Conservation (phyloP, 2,113 vertebrate species). For the Microcebus jonahi region DNA sequence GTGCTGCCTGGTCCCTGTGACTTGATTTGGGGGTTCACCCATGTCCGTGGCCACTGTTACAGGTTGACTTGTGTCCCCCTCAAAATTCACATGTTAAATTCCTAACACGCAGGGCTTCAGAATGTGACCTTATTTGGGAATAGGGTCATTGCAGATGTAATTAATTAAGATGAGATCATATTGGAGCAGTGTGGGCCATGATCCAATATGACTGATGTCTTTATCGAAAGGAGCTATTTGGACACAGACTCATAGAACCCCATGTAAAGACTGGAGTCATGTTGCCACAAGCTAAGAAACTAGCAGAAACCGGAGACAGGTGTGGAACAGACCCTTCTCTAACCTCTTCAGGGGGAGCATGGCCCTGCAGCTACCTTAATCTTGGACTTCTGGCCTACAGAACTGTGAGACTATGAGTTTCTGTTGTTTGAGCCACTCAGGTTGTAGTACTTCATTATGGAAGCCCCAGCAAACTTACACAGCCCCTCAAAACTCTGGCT, state of each 20-base stretch:
- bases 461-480: not conserved
- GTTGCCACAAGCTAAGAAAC: not conserved
- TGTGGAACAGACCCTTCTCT: not conserved
- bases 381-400: not conserved
- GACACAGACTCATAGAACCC: not conserved
- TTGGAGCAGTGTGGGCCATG: not conserved
- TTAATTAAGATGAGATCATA: not conserved
- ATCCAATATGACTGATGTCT: not conserved
- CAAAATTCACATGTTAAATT: not conserved
- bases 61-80: not conserved
- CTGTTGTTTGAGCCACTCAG: not conserved
- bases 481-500: not conserved
- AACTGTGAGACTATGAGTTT: not conserved
- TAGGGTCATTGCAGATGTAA: not conserved
- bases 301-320: not conserved
- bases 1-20: not conserved
- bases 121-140: not conserved
- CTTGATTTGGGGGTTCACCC: not conserved
- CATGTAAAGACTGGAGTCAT: no score
- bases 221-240: not conserved
- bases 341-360: accelerated
- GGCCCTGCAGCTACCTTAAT: no score
- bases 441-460: not conserved
- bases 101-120: not conserved
- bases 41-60: not conserved